Evolutionary conservation across 1,140 invertebrate species (phyloP), one percentile per base, ranked within the genome.

Genomic region (Wiebesia pumilae): DNA sequence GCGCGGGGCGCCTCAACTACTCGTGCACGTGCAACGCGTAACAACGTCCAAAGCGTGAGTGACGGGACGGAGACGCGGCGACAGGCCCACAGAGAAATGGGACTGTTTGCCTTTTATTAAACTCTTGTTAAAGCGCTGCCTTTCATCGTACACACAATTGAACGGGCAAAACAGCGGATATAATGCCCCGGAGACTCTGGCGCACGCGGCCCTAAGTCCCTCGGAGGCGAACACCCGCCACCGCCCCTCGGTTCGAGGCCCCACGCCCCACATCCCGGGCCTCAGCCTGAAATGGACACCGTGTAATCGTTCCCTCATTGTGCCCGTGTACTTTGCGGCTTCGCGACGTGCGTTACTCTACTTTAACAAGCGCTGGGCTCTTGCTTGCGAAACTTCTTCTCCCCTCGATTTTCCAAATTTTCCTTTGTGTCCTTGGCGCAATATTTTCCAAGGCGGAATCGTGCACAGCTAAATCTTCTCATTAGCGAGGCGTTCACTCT

Each of bases 31-130:
- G 58, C 10, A 14, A 16, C 30, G 30, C n/a, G 30, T 19, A 14
- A 33, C 0, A 12, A 7, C 4, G 58, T 27, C n/a, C n/a, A n/a
- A 30, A 69, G 65, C 27, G 62, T n/a, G 62, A 65, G 62, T 9
- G 62, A 65, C 27, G 33, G 30, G 33, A 16, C 10, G 30, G 19
- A 19, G 33, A 35, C 4, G 30, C n/a, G 65, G 30, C n/a, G 65
- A 69, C 9, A 69, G 0, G 65, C 65, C n/a, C 65, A 6, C 7
- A 69, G 30, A 0, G 16, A 69, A 65, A n/a, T n/a, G 27, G 33
- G 65, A 33, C 90, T 92, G 92, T 92, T 94, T 93, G 93, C 92
- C 93, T 94, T 93, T 94, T 94, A 94, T 94, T 94, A 94, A 93
- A 93, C 92, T 93, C 92, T 93, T 93, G 93, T 94, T 94, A 94